Base-by-base conservation (phyloP, 2,888 invertebrate species). In the Cephalotes varians region DNA sequence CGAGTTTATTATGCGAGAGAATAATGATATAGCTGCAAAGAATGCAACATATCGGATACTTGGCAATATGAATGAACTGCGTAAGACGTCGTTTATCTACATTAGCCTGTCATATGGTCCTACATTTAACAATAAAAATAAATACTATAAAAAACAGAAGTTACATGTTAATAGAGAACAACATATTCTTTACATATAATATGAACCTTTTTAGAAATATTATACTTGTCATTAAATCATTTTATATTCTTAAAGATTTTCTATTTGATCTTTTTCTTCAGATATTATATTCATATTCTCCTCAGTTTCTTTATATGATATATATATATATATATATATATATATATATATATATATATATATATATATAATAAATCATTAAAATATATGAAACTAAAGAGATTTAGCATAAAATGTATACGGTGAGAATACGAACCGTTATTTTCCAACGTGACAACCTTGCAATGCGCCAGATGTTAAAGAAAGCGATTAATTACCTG, bases 401-500 rank as follows among this genome's bases (percentile, higher is more conserved):
- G 47, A 77, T 77, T 44, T 31, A 71, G 69, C 51, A 40, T 56
- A 44, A 69, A 69, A 69, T 44, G 21, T 31, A 37, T 51, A 51
- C 54, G 44, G 31, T n/a, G 56, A 40, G 7, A 76, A 64, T 74
- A 28, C 28, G 49, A 34, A 12, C 18, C 28, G 49, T 81, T 54
- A 65, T 65, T 64, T 64, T 56, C 54, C 56, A 47, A 21, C 71
- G 69, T 77, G 77, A 77, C 77, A 77, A 77, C 21, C 31, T 69
- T 25, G 77, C 71, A 40, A 56, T 31, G 71, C 71, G 56, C 56
- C 71, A 77, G 77, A 77, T 77, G 77, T 77, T 69, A 69, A 77
- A 69, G 77, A 77, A 77, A 77, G 77, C 77, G 77, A 77, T 77
- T 77, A 77, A 77, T 77, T 77, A 77, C 69, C 56, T 69, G 44